Conservation (phyloP, 2,797 vertebrate genomes). For the Atherinosoma microstoma region DNA sequence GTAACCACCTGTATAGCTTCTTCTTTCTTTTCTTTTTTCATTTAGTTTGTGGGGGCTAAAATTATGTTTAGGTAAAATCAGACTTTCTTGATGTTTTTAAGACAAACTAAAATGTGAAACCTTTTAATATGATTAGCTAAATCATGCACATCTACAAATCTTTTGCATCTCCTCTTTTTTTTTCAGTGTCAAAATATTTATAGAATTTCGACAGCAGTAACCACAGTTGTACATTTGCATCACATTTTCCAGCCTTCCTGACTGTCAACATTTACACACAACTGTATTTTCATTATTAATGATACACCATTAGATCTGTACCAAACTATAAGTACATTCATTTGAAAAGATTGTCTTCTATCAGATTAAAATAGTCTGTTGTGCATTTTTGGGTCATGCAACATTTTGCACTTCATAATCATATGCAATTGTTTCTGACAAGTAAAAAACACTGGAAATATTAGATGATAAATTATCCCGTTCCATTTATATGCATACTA, state of each 20-base stretch:
- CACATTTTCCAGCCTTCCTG: neutral
- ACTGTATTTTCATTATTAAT: neutral
- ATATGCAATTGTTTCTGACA: neutral
- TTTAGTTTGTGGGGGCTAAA: neutral
- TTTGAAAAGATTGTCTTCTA: neutral
- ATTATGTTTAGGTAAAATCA: neutral
- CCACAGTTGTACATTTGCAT: neutral
- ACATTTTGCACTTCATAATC: too few relatives aligned
- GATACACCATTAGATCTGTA: neutral
- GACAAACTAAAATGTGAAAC: conserved; percentile 10
- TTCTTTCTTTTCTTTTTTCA: neutral
- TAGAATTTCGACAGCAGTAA: neutral
- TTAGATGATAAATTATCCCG: neutral
- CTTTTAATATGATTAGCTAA: neutral
- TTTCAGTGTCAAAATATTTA: neutral
- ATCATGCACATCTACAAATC: neutral
- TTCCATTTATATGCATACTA: neutral
- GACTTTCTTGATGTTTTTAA: neutral
- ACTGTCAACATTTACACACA: neutral
- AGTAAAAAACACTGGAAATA: neutral
- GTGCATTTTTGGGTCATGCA: neutral
- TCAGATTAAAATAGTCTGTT: neutral
- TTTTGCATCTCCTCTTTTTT: neutral
- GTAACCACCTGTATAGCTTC: too few relatives aligned
- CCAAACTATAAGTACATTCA: neutral